These are phyloP conservation scores for Corynorhinus townsendii DNA, from an alignment of 2,113 vertebrate genomes.

Conservation along the genomic window DNA sequence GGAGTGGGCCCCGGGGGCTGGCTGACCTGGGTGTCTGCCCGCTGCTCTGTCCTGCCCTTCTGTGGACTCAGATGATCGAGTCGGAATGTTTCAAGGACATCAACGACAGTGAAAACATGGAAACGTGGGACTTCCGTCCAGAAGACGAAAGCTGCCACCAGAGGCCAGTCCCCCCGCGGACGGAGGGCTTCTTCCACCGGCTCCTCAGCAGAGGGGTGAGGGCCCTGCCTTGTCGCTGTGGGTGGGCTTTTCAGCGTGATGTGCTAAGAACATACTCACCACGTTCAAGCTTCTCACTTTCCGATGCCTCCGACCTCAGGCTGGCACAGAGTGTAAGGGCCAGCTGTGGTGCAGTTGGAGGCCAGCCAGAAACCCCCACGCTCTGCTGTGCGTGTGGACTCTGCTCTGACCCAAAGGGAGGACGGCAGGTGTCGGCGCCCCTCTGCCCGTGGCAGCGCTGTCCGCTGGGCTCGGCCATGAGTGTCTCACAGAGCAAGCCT, in stretches of 20 bases:
- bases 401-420: not conserved
- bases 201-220: slow-evolving; percentile 89
- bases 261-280: not conserved
- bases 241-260: not conserved
- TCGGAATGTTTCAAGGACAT: slow-evolving; percentile 94
- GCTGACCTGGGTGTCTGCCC: not conserved
- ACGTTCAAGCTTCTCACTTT: not conserved
- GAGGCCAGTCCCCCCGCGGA: slow-evolving; percentile 80
- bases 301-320: not conserved
- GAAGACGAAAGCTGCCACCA: slow-evolving; percentile 75
- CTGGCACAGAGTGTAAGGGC: not conserved
- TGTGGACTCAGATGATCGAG: slow-evolving; percentile 90
- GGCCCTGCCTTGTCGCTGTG: accelerated
- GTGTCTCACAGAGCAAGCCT: accelerated
- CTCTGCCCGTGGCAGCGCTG: accelerated
- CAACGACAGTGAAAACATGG: slow-evolving; percentile 84
- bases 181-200: slow-evolving; percentile 89
- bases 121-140: slow-evolving; percentile 78
- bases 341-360: not conserved
- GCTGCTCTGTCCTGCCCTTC: not conserved
- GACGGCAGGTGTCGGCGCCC: not conserved
- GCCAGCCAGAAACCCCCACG: not conserved
- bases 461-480: accelerated
- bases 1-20: accelerated
- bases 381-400: not conserved